Base-by-base conservation (phyloP, 2,888 invertebrate genomes). In the Endotricha flammealis region DNA sequence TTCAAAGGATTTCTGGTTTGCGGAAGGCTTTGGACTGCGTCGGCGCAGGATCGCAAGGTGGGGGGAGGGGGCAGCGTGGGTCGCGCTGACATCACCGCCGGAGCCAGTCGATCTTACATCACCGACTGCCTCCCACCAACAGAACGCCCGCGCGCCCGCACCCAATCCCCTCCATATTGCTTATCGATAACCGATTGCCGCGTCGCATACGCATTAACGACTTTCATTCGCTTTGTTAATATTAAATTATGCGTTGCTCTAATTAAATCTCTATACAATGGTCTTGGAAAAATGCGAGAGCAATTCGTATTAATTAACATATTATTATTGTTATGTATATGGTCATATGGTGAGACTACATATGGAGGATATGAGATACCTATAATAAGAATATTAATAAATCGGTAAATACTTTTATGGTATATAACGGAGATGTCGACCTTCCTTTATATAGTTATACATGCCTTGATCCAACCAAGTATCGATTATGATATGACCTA, bases 51-150 rank as follows among this genome's bases (percentile, higher is more conserved):
- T 22, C 12, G 29, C 12, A 14, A 14, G 32, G 12, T 9, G 29
- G 27, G 29, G 25, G 16, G 54, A 49, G 66, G 53, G 56, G 64
- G 58, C 63, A 60, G 64, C 64, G 64, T 63, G 80, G 73, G 79
- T 79, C 68, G 78, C 74, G 81, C 78, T 85, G 85, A 85, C 83
- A 83, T 85, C 85, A 85, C 78, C 85, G 70, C 74, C 73, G 55
- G 62, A 76, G 77, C 72, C 74, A 79, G 76, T 70, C 72, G 79
- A 57, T 82, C 83, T 85, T 85, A 85, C 85, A 82, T 83, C 85
- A 83, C 70, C 80, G 56, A 57, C 64, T 65, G 61, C 71, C 76
- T 70, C 68, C 77, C 71, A 76, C 73, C 69, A 61, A 58, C 57
- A 51, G 48, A 49, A 57, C 56, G 60, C 64, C 57, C 60, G 59